Conservation (phyloP, 2,888 invertebrate genomes). For the Leptinotarsa haldemani region DNA sequence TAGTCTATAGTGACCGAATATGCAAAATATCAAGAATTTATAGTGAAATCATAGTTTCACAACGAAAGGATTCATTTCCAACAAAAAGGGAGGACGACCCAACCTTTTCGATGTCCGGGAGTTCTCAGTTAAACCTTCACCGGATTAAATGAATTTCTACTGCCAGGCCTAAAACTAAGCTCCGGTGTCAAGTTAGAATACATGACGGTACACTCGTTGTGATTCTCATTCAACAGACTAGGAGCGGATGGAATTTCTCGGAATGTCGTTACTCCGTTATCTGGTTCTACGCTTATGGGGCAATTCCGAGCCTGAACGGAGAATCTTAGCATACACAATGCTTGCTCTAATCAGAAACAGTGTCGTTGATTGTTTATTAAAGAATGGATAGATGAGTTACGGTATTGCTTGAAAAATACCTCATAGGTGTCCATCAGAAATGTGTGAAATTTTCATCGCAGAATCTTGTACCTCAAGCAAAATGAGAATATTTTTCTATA, state of each 20-base stretch:
- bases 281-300: neutral
- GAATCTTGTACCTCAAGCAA: too few relatives aligned
- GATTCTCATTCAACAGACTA: slow-evolving; percentile 21
- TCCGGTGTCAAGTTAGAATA: slow-evolving; percentile 54
- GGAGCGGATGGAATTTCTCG: slow-evolving; percentile 1
- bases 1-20: too few relatives aligned
- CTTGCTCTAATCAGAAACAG: too few relatives aligned
- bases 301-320: neutral
- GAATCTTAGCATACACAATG: too few relatives aligned
- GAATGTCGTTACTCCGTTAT: neutral
- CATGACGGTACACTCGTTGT: slow-evolving; percentile 52
- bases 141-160: slow-evolving; percentile 32
- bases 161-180: slow-evolving; percentile 53
- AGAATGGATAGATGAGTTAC: too few relatives aligned
- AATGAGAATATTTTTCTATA: too few relatives aligned
- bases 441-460: too few relatives aligned
- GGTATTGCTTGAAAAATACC: too few relatives aligned
- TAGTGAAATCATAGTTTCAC: slow-evolving; percentile 37
- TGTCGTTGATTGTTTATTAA: too few relatives aligned
- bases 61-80: slow-evolving; percentile 35
- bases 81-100: slow-evolving; percentile 42
- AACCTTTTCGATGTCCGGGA: slow-evolving; percentile 59
- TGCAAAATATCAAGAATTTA: neutral
- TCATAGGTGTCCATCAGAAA: too few relatives aligned
- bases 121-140: slow-evolving; percentile 53